phyloP scores from a whole-genome alignment of 1,140 invertebrate genomes.

The Calephelis virginiensis region DNA sequence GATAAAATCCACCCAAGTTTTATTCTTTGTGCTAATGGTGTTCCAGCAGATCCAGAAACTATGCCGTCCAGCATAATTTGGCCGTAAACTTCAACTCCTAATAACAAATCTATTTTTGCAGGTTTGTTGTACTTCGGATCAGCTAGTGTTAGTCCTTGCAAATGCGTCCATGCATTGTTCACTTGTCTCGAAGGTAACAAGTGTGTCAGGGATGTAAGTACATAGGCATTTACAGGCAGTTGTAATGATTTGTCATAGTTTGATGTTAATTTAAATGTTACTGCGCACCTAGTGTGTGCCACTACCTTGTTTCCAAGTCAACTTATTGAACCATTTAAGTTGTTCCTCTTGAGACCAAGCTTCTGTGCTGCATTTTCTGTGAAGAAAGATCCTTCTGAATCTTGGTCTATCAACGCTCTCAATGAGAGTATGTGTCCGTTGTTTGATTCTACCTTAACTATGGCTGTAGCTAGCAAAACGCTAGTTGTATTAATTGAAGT shows the following conservation, averaged over 20 bases:
- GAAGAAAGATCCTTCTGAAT: slow-evolving; percentile 19
- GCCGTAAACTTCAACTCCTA: slow-evolving; percentile 31
- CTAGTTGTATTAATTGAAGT: background rate
- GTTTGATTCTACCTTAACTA: slow-evolving; percentile 15
- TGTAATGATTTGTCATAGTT: slow-evolving; percentile 17
- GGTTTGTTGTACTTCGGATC: slow-evolving; percentile 24
- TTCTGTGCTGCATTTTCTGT: slow-evolving; percentile 19
- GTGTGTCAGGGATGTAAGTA: slow-evolving; percentile 20
- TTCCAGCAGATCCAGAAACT: slow-evolving; percentile 25
- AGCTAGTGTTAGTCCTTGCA: slow-evolving; percentile 25
- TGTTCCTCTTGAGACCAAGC: slow-evolving; percentile 13
- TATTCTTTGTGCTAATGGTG: slow-evolving; percentile 24
- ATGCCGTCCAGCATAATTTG: slow-evolving; percentile 28
- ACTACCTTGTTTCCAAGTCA: slow-evolving; percentile 18
- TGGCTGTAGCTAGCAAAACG: slow-evolving; percentile 19
- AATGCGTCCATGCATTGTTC: slow-evolving; percentile 20
- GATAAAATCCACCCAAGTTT: slow-evolving; percentile 24
- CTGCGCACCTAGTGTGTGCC: slow-evolving; percentile 19
- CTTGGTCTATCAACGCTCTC: slow-evolving; percentile 19
- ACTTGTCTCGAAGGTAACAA: slow-evolving; percentile 20
- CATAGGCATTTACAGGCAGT: slow-evolving; percentile 20
- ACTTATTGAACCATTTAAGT: slow-evolving; percentile 21
- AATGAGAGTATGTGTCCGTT: slow-evolving; percentile 14
- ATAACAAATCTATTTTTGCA: slow-evolving; percentile 27
- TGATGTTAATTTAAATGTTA: slow-evolving; percentile 20